A percentile compares a stretch with the other conserved stretches of the same genome.
Evolutionary conservation across 2,113 vertebrate genomes (phyloP).

Genomic region (Pseudorectes ferrugineus): DNA sequence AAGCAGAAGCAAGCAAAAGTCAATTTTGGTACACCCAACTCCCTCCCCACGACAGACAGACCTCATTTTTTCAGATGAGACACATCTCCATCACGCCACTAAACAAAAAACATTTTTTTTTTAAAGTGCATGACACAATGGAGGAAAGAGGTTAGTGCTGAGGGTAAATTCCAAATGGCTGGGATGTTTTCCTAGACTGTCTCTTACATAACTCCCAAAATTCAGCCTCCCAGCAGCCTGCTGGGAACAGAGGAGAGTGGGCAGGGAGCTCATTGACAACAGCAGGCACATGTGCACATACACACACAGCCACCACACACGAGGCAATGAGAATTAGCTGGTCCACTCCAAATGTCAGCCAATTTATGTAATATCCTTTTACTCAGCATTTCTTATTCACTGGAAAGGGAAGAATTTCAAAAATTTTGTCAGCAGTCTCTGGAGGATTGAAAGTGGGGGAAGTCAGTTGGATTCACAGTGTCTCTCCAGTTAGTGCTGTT

Average conservation of each 20-base stretch:
- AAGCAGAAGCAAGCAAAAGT: neutral
- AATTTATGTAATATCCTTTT: conserved; percentile 35
- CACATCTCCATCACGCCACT: neutral
- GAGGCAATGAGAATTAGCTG: neutral
- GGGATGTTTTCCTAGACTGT: neutral
- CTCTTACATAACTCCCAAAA: neutral
- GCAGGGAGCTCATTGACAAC: neutral
- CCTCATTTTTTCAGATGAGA: conserved; percentile 4
- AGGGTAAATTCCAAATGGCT: conserved; percentile 5
- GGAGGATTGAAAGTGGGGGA: neutral
- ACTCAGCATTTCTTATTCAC: conserved; percentile 39
- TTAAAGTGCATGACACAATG: neutral
- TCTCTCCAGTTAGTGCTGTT: neutral
- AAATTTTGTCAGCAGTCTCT: neutral
- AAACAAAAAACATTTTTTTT: neutral
- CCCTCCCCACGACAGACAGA: neutral
- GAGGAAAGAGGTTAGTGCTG: neutral
- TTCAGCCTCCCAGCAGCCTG: neutral
- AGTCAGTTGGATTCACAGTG: neutral
- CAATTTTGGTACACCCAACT: neutral
- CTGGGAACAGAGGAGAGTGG: conserved; percentile 5
- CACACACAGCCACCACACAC: neutral
- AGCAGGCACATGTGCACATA: neutral
- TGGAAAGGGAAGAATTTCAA: neutral
- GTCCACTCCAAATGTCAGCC: conserved; percentile 41